These are phyloP conservation scores for Tachina grossa DNA, from an alignment of 2,888 invertebrate genomes.

Conservation along the genomic window DNA sequence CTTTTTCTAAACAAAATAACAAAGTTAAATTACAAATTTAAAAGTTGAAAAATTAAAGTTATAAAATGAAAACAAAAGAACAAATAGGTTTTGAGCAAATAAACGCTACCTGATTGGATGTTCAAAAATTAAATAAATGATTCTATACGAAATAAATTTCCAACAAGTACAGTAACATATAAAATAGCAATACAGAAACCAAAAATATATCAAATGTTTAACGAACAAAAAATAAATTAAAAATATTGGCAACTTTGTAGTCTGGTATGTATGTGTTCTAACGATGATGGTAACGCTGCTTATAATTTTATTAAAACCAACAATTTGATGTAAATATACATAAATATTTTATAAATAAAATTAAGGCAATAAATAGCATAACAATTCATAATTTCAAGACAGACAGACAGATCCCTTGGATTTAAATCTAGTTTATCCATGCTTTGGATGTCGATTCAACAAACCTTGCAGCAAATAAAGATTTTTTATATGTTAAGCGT, in stretches of 20 bases:
- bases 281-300: constrained; percentile 28
- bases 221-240: not conserved
- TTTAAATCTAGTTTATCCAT: too few species aligned
- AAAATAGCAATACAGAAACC: constrained; percentile 63
- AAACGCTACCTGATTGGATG: constrained; percentile 71
- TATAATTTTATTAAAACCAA: constrained; percentile 7
- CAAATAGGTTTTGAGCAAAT: constrained; percentile 68
- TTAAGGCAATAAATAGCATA: not conserved
- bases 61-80: constrained; percentile 28
- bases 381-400: not conserved
- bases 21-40: constrained; percentile 1
- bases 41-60: not conserved
- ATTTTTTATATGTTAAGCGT: too few species aligned
- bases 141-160: constrained; percentile 1
- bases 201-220: constrained; percentile 35
- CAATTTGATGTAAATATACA: constrained; percentile 10
- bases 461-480: too few species aligned
- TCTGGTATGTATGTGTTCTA: not conserved
- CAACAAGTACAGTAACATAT: constrained; percentile 55
- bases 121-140: constrained; percentile 58
- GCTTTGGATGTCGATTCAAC: too few species aligned
- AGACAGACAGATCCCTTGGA: not conserved
- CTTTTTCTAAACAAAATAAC: constrained; percentile 52
- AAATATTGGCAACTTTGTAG: constrained; percentile 28
- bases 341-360: not conserved